Evolutionary conservation across 2,888 invertebrate species (phyloP).

Genomic region (Lycophotia porphyrea): DNA sequence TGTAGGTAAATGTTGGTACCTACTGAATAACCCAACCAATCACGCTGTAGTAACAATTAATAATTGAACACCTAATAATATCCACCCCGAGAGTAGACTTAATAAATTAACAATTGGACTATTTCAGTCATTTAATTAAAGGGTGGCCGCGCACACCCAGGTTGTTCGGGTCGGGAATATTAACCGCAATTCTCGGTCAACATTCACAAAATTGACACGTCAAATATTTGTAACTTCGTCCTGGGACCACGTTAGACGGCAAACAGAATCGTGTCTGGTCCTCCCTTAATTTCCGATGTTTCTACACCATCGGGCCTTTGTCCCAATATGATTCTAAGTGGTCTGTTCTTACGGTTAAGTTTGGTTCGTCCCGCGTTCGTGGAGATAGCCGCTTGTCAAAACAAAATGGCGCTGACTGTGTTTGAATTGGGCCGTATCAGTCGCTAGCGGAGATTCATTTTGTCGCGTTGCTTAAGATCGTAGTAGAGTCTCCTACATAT

Average conservation of each 20-base stretch:
- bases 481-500: slow-evolving; percentile 88
- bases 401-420: slow-evolving; percentile 90
- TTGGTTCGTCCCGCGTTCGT: slow-evolving; percentile 68
- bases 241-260: slow-evolving; percentile 90
- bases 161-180: slow-evolving; percentile 88
- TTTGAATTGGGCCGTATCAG: slow-evolving; percentile 90
- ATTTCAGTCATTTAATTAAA: slow-evolving; percentile 89
- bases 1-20: background rate
- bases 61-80: slow-evolving; percentile 76
- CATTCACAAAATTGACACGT: slow-evolving; percentile 91
- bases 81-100: slow-evolving; percentile 73
- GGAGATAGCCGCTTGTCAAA: slow-evolving; percentile 89
- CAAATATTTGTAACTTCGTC: slow-evolving; percentile 91
- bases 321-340: slow-evolving; percentile 75
- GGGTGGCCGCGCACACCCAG: slow-evolving; percentile 82
- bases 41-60: slow-evolving; percentile 62
- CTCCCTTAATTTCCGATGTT: slow-evolving; percentile 90
- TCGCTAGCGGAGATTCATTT: slow-evolving; percentile 90
- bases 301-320: slow-evolving; percentile 75
- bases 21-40: slow-evolving; percentile 29
- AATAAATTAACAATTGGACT: slow-evolving; percentile 87
- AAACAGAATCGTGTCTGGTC: slow-evolving; percentile 90
- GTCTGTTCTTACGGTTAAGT: slow-evolving; percentile 74
- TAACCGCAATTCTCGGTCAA: slow-evolving; percentile 90
- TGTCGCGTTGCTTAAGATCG: slow-evolving; percentile 90